A percentile compares a stretch with the other conserved stretches of the same genome.
These are phyloP conservation scores for Oryctes rhinoceros DNA, from an alignment of 1,140 invertebrate genomes.

Conservation along the genomic window DNA sequence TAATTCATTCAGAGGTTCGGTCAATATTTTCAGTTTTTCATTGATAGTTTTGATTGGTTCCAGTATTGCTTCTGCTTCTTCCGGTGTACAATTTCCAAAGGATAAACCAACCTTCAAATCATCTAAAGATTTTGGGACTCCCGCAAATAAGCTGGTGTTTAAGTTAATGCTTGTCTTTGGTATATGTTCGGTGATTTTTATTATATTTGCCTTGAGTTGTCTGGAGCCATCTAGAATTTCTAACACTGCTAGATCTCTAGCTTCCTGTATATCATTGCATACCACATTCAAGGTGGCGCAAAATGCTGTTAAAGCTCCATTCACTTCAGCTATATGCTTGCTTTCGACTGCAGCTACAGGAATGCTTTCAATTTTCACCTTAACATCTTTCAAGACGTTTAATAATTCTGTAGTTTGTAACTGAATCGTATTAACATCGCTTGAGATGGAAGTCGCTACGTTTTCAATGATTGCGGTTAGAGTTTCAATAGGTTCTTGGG, in stretches of 20 bases:
- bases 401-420: neutral
- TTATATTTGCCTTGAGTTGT: neutral
- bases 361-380: neutral
- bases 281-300: neutral
- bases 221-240: conserved; percentile 6
- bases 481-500: neutral
- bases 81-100: neutral
- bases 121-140: conserved; percentile 5
- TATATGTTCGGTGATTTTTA: conserved; percentile 13
- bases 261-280: neutral
- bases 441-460: neutral
- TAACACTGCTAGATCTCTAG: neutral
- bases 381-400: neutral
- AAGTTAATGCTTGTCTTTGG: neutral
- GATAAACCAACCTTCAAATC: conserved; percentile 21
- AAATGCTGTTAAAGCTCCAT: neutral
- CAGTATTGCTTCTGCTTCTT: conserved; percentile 7
- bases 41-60: neutral
- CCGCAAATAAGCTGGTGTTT: neutral
- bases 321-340: neutral
- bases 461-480: neutral
- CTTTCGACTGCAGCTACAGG: neutral
- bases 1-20: neutral
- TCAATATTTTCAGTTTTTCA: neutral
- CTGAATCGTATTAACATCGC: neutral